These are phyloP conservation scores for Odontocolon sp. DNA, from an alignment of 2,888 invertebrate species.

Conservation along the genomic window DNA sequence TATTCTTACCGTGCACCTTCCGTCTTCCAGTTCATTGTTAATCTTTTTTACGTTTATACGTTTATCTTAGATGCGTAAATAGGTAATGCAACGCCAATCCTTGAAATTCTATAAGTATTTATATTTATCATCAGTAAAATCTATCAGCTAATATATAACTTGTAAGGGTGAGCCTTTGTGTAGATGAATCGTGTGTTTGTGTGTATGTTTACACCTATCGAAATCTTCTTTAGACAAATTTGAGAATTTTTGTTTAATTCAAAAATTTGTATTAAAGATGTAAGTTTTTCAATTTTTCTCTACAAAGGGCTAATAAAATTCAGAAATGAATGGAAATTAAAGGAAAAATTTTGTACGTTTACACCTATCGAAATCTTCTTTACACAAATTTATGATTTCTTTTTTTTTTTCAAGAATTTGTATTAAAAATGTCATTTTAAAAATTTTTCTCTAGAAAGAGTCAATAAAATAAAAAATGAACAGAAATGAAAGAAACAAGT, in stretches of 20 bases:
- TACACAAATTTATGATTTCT: background rate
- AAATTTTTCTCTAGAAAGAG: background rate
- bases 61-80: conserved; percentile 63
- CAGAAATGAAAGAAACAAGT: no score
- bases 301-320: background rate
- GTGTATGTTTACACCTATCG: background rate
- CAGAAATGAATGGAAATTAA: background rate
- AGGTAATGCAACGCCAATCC: conserved; percentile 66
- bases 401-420: background rate
- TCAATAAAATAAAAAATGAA: no score
- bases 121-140: conserved; percentile 67
- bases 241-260: background rate
- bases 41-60: conserved; percentile 60
- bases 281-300: no score
- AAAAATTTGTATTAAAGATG: no score
- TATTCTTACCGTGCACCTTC: conserved; percentile 1
- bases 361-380: background rate
- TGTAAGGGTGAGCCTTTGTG: background rate
- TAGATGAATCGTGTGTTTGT: background rate
- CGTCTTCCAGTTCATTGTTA: conserved; percentile 5
- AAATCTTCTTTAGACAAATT: background rate
- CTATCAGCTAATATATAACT: conserved; percentile 64
- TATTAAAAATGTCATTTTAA: no score
- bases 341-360: no score
- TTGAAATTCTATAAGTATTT: conserved; percentile 65